These are phyloP conservation scores for Catharus minimus DNA, from an alignment of 2,113 vertebrate species.

Conservation along the genomic window DNA sequence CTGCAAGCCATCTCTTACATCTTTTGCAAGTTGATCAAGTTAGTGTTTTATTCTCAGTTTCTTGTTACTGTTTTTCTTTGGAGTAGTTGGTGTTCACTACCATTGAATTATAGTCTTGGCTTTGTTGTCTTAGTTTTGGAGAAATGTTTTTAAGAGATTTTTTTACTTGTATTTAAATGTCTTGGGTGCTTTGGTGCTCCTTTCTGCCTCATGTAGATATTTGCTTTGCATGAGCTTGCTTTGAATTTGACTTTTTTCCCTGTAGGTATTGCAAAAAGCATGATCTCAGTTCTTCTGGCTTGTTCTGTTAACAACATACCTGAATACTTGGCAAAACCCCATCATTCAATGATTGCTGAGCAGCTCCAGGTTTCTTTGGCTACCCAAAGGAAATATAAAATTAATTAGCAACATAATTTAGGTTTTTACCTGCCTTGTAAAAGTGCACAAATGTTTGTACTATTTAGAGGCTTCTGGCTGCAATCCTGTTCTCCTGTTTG, in stretches of 20 bases:
- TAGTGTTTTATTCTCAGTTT: not conserved
- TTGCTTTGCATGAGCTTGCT: constrained; percentile 41
- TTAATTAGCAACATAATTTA: constrained; percentile 81
- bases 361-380: constrained; percentile 65
- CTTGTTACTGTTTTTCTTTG: not conserved
- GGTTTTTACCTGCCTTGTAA: constrained; percentile 77
- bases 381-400: constrained; percentile 80
- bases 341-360: constrained; percentile 33
- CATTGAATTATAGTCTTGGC: not conserved
- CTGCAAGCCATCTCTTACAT: not conserved
- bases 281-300: constrained; percentile 71
- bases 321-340: constrained; percentile 70
- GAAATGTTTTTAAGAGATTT: not conserved
- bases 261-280: constrained; percentile 54
- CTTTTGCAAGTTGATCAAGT: not conserved
- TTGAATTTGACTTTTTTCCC: constrained; percentile 47
- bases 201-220: not conserved
- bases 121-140: not conserved
- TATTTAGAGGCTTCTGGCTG: constrained; percentile 71
- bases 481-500: constrained; percentile 47
- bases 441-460: constrained; percentile 69
- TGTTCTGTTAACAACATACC: constrained; percentile 63
- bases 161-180: constrained; percentile 12
- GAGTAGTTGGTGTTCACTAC: not conserved
- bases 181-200: not conserved